Base-by-base conservation (phyloP, 2,888 invertebrate genomes). In the Hypomecis atomaria region DNA sequence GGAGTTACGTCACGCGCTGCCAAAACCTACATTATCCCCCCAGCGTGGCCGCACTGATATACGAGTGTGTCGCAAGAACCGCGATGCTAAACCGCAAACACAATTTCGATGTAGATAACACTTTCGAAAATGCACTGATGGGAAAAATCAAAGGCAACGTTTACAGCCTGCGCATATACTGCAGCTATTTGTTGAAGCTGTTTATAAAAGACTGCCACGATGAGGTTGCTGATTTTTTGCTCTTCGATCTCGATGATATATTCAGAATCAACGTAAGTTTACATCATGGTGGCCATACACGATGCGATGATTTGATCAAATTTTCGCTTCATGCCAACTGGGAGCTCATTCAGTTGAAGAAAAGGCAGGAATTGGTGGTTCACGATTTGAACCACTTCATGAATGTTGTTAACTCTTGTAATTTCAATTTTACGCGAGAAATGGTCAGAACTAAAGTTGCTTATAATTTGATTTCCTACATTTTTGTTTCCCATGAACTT, bases 51-150 rank as follows among this genome's bases (percentile, higher is more conserved):
- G 88, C 83, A n/a, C 71, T 89, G 5, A 81, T 90, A 11, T 90
- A 88, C 61, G 87, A 90, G 75, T 92, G 93, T 78, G 83, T 83
- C 0, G 85, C 88, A 1, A 89, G 85, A 79, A 79, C 92, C 33
- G 75, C 82, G 0, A 65, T 71, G 61, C 67, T 90, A 10, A 87
- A 83, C 71, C 66, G 76, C 0, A 77, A 76, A 61, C 70, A 81
- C 54, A 73, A 77, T 52, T 59, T 59, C 5, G 79, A 83, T 36
- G 67, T 78, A 10, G 83, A 84, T 5, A 73, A 77, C 10, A 67
- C 68, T 0, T 86, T 89, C 69, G 78, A 84, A 67, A 82, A 78
- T 42, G 71, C 78, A 4, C 65, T 92, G 7, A 69, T 84, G 34
- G 73, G 79, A 8, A 85, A 83, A 72, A 77, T 88, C 0, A 87